These are phyloP conservation scores for Ceraclea dissimilis DNA, from an alignment of 2,888 invertebrate species.

Conservation along the genomic window DNA sequence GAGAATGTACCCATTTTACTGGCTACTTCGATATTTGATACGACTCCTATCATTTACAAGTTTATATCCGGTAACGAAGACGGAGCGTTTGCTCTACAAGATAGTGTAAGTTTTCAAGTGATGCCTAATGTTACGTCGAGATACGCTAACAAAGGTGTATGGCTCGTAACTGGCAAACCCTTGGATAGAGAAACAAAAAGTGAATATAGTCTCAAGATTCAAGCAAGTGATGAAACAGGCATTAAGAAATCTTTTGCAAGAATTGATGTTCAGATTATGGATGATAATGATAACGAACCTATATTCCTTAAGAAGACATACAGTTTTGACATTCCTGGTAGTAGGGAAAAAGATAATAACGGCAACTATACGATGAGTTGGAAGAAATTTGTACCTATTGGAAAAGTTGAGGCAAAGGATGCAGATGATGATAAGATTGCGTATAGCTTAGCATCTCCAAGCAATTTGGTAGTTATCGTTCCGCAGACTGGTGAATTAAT, in stretches of 20 bases:
- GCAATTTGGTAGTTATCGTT: slow-evolving; percentile 78
- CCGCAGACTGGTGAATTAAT: slow-evolving; percentile 89
- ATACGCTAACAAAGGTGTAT: slow-evolving; percentile 57
- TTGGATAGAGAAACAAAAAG: slow-evolving; percentile 72
- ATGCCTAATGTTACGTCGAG: slow-evolving; percentile 46
- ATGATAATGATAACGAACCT: slow-evolving; percentile 90
- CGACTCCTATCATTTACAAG: slow-evolving; percentile 67
- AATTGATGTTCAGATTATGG: slow-evolving; percentile 66
- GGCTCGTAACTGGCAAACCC: slow-evolving; percentile 65
- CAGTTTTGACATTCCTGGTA: slow-evolving; percentile 66
- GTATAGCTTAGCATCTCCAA: slow-evolving; percentile 74
- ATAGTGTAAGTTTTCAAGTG: slow-evolving; percentile 43
- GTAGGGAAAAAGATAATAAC: slow-evolving; percentile 46
- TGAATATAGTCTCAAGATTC: slow-evolving; percentile 66
- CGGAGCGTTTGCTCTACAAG: slow-evolving; percentile 64
- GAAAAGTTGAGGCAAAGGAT: slow-evolving; percentile 79
- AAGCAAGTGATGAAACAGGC: slow-evolving; percentile 72
- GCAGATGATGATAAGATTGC: slow-evolving; percentile 89
- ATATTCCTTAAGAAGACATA: slow-evolving; percentile 72
- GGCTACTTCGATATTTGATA: slow-evolving; percentile 58
- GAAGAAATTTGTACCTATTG: slow-evolving; percentile 76
- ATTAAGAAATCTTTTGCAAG: slow-evolving; percentile 76
- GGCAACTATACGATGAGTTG: slow-evolving; percentile 57
- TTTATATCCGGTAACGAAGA: slow-evolving; percentile 72
- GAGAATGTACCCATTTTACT: slow-evolving; percentile 63